Conservation (phyloP, 2,888 invertebrate genomes). For the Clitarchus hookeri region DNA sequence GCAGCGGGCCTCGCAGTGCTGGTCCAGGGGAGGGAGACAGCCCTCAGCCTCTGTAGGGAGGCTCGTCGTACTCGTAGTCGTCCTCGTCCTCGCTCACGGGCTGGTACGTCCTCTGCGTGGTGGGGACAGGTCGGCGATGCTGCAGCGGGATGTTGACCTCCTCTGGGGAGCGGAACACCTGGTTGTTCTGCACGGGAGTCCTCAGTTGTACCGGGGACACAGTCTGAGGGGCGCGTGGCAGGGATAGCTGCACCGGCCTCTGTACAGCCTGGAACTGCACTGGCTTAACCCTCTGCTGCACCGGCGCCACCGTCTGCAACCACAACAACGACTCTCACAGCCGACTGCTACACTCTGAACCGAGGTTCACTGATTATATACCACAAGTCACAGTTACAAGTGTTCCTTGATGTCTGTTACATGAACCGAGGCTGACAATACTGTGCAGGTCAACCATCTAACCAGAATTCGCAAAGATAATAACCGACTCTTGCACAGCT, state of each 20-base stretch:
- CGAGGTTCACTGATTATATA: too few species aligned
- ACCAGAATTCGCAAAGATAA: too few species aligned
- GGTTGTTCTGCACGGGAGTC: slow-evolving; percentile 57
- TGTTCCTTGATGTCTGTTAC: too few species aligned
- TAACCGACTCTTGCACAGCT: too few species aligned
- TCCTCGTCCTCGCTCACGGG: slow-evolving; percentile 40
- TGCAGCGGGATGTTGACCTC: slow-evolving; percentile 85
- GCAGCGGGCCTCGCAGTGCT: too few species aligned
- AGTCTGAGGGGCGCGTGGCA: slow-evolving; percentile 37
- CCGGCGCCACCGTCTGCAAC: slow-evolving; percentile 28
- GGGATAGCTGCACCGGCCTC: slow-evolving; percentile 46
- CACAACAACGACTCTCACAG: background rate
- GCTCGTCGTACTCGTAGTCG: slow-evolving; percentile 42
- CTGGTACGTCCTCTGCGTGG: slow-evolving; percentile 48
- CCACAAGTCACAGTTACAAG: too few species aligned
- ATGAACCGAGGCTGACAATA: too few species aligned
- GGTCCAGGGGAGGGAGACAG: too few species aligned
- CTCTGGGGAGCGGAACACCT: slow-evolving; percentile 83
- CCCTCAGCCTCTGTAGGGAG: slow-evolving; percentile 35
- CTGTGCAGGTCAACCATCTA: too few species aligned
- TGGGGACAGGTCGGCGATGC: slow-evolving; percentile 70
- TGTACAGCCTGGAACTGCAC: slow-evolving; percentile 28
- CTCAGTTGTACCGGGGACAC: slow-evolving; percentile 45
- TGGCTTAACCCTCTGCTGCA: slow-evolving; percentile 32
- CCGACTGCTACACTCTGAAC: too few species aligned